phyloP scores from a whole-genome alignment of 2,113 vertebrate species.

The Amia ocellicauda region DNA sequence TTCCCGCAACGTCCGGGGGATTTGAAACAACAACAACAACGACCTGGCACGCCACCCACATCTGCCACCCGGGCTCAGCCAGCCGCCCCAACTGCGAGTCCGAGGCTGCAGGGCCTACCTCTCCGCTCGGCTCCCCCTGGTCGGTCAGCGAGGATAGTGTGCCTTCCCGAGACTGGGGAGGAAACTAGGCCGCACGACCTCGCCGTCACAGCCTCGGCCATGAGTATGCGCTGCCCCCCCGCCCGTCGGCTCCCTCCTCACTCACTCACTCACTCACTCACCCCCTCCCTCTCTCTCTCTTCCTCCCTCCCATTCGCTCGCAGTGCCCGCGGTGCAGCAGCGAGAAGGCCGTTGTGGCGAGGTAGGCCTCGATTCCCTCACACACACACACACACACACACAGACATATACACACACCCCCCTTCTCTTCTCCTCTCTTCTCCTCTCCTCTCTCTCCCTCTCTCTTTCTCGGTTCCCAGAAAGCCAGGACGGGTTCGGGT shows the following conservation, averaged over 20 bases:
- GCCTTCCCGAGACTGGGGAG: conserved; percentile 29
- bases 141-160: conserved; percentile 53
- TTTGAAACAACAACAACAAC: conserved; percentile 29
- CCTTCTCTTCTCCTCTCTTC: conserved; percentile 37
- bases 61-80: conserved; percentile 11
- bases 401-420: conserved; percentile 34
- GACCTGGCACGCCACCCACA: background rate
- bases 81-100: conserved; percentile 35
- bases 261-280: conserved; percentile 27
- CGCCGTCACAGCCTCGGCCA: conserved; percentile 23
- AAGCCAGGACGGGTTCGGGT: conserved; percentile 59
- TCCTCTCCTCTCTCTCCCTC: conserved; percentile 54
- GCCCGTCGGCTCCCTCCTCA: conserved; percentile 38
- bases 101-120: conserved; percentile 49
- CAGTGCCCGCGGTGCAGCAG: conserved; percentile 54
- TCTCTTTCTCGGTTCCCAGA: conserved; percentile 62
- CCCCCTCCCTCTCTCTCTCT: conserved; percentile 44
- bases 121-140: conserved; percentile 39
- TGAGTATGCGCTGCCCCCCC: conserved; percentile 28
- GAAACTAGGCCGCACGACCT: conserved; percentile 41
- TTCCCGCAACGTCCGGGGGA: conserved; percentile 1
- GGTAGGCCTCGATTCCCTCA: conserved; percentile 56
- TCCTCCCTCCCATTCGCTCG: conserved; percentile 59
- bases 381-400: conserved; percentile 10
- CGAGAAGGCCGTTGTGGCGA: conserved; percentile 65